Base-by-base conservation (phyloP, 1,140 invertebrate genomes). In the Brachionus asplanchnoidis region DNA sequence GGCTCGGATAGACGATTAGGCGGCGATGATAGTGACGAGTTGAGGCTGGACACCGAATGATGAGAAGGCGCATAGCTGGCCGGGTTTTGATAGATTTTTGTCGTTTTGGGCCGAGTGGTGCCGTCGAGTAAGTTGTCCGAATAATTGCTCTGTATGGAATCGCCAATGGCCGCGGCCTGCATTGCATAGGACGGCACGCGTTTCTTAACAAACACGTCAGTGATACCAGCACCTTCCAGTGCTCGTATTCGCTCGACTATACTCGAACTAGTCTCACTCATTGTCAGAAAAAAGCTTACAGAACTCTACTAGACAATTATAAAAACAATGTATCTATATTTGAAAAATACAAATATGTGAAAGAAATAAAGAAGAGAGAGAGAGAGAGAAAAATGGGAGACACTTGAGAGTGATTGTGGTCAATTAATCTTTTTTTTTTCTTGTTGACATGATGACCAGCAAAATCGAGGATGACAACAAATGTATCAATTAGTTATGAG, bases 181-280 rank as follows among this genome's bases (percentile, higher is more conserved):
- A 50, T 28, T 26, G 56, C 78, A 46, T 65, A 82, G 40, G 79
- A 46, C 23, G 79, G 79, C 23, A 82, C 65, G 23, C 53, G 32
- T 68, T 82, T 82, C 42, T 65, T 82, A 82, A 82, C 28, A 60
- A 82, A 68, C 11, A 68, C 65, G 42, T 82, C 79, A 17, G 53
- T 82, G 20, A 82, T 82, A 68, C 79, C 79, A 82, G 79, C 79
- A 40, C 65, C 53, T 82, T 82, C 79, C 11, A 82, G 53, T 20
- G 79, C 79, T 20, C 79, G 50, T 20, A 82, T 82, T 44, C 79
- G 79, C 23, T 82, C 79, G 42, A 46, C 42, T 77, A 77, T 77
- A 75, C 70, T 75, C 40, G 42, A 50, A 26, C 42, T 50, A 50
- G 73, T 28, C 44, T 46, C 44, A 77, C 44, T 77, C 73, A 73